A percentile compares a stretch with the other conserved stretches of the same genome.
These are phyloP conservation scores for Trilocha varians DNA, from an alignment of 2,888 invertebrate species.

Conservation along the genomic window DNA sequence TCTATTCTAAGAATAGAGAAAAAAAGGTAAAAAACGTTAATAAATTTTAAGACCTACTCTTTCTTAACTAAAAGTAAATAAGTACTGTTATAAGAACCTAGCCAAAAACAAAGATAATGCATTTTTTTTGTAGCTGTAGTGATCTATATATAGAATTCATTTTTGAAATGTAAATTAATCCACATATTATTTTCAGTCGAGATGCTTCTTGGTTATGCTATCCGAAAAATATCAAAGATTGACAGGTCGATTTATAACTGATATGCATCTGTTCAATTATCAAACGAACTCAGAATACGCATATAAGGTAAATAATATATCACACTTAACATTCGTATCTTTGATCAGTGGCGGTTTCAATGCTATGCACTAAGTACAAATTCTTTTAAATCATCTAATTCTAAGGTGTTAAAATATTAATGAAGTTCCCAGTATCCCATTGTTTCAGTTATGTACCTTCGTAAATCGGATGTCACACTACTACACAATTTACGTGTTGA, in stretches of 20 bases:
- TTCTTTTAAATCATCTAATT: too few relatives aligned
- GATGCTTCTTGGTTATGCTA: conserved; percentile 7
- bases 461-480: conserved; percentile 8
- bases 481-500: conserved; percentile 3
- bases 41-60: too few relatives aligned
- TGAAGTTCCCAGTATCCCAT: background rate
- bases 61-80: too few relatives aligned
- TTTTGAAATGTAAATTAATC: too few relatives aligned
- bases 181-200: conserved; percentile 14
- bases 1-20: too few relatives aligned
- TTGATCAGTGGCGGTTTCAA: background rate
- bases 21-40: too few relatives aligned
- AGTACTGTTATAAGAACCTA: too few relatives aligned
- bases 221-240: conserved; percentile 10
- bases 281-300: conserved; percentile 15
- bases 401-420: background rate
- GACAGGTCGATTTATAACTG: conserved; percentile 9
- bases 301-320: conserved; percentile 12
- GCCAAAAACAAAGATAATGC: too few relatives aligned
- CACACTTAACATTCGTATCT: background rate
- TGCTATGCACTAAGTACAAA: too few relatives aligned
- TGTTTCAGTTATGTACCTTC: conserved; percentile 8
- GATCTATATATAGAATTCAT: too few relatives aligned
- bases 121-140: too few relatives aligned
- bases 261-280: conserved; percentile 14